These are phyloP conservation scores for Drosophila suzukii DNA, from an alignment of 1,140 invertebrate genomes.

Conservation along the genomic window DNA sequence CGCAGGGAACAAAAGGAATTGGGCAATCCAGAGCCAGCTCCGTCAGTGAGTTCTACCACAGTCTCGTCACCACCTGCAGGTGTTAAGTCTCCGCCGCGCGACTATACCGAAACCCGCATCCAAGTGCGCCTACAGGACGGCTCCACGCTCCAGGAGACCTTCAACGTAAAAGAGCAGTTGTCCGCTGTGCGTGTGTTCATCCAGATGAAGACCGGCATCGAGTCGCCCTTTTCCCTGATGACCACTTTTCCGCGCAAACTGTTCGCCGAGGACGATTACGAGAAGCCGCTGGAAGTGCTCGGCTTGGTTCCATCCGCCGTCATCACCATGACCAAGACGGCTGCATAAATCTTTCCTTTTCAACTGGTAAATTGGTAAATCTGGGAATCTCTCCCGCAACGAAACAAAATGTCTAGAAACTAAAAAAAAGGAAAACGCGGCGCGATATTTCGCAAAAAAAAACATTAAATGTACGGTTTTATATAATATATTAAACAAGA, in stretches of 20 bases:
- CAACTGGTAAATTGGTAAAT: not conserved
- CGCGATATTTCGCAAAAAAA: conserved; percentile 44
- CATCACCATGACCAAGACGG: conserved; percentile 87
- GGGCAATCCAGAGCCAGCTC: conserved; percentile 18
- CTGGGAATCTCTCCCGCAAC: conserved; percentile 9
- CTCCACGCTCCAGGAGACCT: conserved; percentile 89
- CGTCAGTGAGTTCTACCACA: conserved; percentile 74
- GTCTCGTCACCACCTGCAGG: conserved; percentile 37
- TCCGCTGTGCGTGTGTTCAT: conserved; percentile 92
- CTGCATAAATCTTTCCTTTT: conserved; percentile 40
- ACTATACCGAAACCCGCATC: conserved; percentile 84
- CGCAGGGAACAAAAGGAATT: conserved; percentile 48
- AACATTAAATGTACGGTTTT: conserved; percentile 58
- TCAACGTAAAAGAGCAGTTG: conserved; percentile 94
- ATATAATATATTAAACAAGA: conserved; percentile 46
- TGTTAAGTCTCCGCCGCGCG: conserved; percentile 61
- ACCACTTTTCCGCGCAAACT: conserved; percentile 92
- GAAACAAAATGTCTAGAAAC: conserved; percentile 24
- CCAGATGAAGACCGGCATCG: conserved; percentile 72
- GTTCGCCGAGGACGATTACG: conserved; percentile 88
- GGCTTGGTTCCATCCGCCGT: conserved; percentile 93
- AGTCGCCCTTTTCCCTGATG: conserved; percentile 88
- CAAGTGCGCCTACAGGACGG: conserved; percentile 88
- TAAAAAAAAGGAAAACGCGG: conserved; percentile 31
- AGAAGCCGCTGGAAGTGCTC: conserved; percentile 88